A percentile compares a stretch with the other conserved stretches of the same genome.
These are phyloP conservation scores for Selene dorsalis DNA, from an alignment of 2,797 vertebrate species.

Conservation along the genomic window DNA sequence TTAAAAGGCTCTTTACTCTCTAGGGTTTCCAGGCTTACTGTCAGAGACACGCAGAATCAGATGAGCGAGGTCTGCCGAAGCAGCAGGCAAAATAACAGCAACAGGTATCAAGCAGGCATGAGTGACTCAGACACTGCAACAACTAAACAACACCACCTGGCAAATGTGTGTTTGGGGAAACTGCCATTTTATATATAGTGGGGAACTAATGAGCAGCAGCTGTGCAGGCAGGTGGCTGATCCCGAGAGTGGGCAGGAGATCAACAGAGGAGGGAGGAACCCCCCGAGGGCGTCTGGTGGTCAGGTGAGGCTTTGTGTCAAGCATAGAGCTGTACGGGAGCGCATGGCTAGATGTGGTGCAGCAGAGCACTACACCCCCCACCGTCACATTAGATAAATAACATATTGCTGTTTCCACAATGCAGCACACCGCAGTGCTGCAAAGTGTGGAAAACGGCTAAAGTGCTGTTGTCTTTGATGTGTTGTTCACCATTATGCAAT, in stretches of 20 bases:
- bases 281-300: conserved; percentile 29
- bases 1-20: conserved; percentile 27
- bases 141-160: conserved; percentile 35
- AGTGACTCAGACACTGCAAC: conserved; percentile 17
- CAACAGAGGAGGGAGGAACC: conserved; percentile 29
- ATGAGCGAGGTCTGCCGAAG: conserved; percentile 34
- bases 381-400: conserved; percentile 33
- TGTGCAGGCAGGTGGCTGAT: conserved; percentile 63
- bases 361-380: conserved; percentile 12
- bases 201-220: conserved; percentile 63
- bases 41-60: conserved; percentile 20
- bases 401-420: conserved; percentile 29
- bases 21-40: conserved; percentile 8
- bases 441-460: conserved; percentile 5
- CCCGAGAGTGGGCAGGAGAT: conserved; percentile 30
- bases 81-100: conserved; percentile 43
- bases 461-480: conserved; percentile 1
- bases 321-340: background rate
- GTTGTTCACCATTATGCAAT: conserved; percentile 18
- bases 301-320: conserved; percentile 49
- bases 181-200: conserved; percentile 16
- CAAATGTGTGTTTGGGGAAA: conserved; percentile 4
- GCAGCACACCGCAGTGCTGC: conserved; percentile 14
- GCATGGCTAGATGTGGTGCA: background rate
- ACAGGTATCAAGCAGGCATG: conserved; percentile 41